phyloP scores from a whole-genome alignment of 2,888 invertebrate genomes.

The Siphlonurus alternatus region DNA sequence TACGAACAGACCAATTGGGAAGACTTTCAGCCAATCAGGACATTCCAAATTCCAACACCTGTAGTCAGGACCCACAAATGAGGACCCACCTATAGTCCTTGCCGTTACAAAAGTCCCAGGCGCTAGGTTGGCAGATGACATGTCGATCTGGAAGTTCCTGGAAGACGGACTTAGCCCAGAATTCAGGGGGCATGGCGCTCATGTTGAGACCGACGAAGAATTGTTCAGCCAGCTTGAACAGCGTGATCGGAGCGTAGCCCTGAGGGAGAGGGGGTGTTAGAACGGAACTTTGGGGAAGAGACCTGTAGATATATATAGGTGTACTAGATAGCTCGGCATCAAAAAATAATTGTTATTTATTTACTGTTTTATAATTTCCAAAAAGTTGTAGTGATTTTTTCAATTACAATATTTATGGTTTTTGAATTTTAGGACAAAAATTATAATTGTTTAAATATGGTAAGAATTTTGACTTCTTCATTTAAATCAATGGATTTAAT shows the following conservation, averaged over 20 bases:
- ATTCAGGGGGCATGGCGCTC: constrained; percentile 67
- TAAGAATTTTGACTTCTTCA: no score
- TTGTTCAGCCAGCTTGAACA: constrained; percentile 79
- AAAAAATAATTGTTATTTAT: background rate
- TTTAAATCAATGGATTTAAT: no score
- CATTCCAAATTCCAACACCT: no score
- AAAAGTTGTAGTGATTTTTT: no score
- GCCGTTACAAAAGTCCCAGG: constrained; percentile 87
- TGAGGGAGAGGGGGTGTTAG: no score
- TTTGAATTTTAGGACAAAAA: no score
- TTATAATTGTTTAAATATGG: no score
- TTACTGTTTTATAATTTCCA: background rate
- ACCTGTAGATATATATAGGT: no score
- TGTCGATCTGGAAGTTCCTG: constrained; percentile 61
- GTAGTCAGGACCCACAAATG: no score
- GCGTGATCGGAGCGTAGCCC: constrained; percentile 53
- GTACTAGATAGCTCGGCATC: background rate
- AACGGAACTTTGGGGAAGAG: background rate
- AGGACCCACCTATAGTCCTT: constrained; percentile 58
- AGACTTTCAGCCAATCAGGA: no score
- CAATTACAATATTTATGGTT: no score
- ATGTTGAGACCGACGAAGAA: constrained; percentile 83
- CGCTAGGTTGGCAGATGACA: constrained; percentile 75
- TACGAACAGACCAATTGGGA: no score
- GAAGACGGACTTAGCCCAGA: constrained; percentile 74